These are phyloP conservation scores for Orthonychiurus folsomi DNA, from an alignment of 2,888 invertebrate species.

Conservation along the genomic window DNA sequence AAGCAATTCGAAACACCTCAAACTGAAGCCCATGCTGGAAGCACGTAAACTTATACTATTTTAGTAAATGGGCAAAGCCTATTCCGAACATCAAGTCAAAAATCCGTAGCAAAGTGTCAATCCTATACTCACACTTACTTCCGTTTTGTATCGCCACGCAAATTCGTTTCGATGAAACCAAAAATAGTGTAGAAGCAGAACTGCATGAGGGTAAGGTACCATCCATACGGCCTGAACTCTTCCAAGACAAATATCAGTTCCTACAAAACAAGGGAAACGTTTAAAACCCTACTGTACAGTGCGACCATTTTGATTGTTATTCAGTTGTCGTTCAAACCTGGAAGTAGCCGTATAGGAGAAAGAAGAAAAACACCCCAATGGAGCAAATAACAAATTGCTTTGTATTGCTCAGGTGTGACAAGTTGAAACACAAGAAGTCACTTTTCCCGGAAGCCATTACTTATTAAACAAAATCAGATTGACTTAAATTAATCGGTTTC, in stretches of 20 bases:
- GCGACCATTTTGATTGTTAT: constrained; percentile 13
- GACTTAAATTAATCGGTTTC: not conserved
- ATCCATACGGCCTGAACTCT: constrained; percentile 75
- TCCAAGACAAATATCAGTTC: constrained; percentile 86
- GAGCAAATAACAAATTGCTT: constrained; percentile 69
- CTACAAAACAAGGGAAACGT: constrained; percentile 43
- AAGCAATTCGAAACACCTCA: too few species aligned
- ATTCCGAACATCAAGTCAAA: too few species aligned
- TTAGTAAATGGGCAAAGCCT: too few species aligned
- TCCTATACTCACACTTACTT: constrained; percentile 43
- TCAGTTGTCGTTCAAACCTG: too few species aligned
- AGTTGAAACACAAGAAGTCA: constrained; percentile 62
- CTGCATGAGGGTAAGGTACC: constrained; percentile 86
- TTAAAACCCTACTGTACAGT: not conserved
- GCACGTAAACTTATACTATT: too few species aligned
- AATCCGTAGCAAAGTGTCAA: too few species aligned
- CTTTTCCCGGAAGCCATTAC: not conserved
- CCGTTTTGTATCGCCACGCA: constrained; percentile 51
- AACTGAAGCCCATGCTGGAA: too few species aligned
- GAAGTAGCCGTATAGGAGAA: constrained; percentile 81
- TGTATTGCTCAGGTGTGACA: constrained; percentile 56
- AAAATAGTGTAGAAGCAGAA: constrained; percentile 77
- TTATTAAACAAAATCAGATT: not conserved
- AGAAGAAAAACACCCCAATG: constrained; percentile 73
- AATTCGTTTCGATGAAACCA: constrained; percentile 63